A percentile compares a stretch with the other conserved stretches of the same genome.
These are phyloP conservation scores for Myiagra hebetior DNA, from an alignment of 2,113 vertebrate genomes.

Conservation along the genomic window DNA sequence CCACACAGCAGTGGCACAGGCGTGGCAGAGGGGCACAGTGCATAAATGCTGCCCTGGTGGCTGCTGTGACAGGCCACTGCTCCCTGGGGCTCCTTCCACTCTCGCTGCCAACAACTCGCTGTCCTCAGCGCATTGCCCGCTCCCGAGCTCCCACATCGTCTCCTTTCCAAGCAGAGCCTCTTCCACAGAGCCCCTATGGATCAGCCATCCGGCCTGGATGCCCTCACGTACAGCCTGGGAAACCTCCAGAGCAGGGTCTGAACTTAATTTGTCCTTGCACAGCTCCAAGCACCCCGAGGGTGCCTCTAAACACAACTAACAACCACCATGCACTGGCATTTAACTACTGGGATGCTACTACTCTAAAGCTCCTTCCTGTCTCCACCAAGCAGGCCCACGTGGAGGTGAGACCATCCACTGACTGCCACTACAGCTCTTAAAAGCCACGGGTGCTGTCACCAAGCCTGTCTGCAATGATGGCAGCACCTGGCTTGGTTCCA, in stretches of 20 bases:
- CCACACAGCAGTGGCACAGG: fast-evolving
- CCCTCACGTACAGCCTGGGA: background rate
- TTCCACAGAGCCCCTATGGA: background rate
- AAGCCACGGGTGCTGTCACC: background rate
- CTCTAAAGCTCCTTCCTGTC: background rate
- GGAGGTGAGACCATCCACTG: background rate
- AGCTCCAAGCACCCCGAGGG: background rate
- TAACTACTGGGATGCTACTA: background rate
- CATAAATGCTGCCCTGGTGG: background rate
- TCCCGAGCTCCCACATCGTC: background rate
- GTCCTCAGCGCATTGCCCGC: fast-evolving
- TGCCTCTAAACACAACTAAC: conserved; percentile 24
- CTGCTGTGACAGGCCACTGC: background rate
- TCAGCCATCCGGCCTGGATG: background rate
- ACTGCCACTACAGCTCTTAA: background rate
- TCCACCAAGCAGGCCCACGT: background rate
- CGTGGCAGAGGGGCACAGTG: background rate
- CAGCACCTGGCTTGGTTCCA: background rate
- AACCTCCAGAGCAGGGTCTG: background rate
- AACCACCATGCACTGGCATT: background rate
- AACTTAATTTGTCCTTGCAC: background rate
- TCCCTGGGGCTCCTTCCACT: background rate
- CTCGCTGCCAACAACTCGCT: background rate
- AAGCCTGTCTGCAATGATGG: background rate
- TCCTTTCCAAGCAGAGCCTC: background rate